Base-by-base conservation (phyloP, 2,888 invertebrate species). In the Xestia rhomboidea region DNA sequence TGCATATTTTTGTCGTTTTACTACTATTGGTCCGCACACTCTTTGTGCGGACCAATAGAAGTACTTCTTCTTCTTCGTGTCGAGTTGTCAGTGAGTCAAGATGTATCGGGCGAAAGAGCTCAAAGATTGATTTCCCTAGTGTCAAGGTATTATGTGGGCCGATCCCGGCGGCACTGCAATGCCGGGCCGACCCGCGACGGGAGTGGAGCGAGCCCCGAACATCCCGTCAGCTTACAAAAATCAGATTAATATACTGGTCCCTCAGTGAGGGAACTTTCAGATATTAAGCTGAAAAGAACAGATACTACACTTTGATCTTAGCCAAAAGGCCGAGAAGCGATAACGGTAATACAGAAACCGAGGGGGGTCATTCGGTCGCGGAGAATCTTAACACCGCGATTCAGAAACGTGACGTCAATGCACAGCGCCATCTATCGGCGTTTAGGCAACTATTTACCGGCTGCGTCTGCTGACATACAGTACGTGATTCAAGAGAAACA, bases 271-370 rank as follows among this genome's bases (percentile, higher is more conserved):
- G 62, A 62, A 34, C 34, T 34, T 34, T 34, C 34, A 34, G 34
- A 34, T 34, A 34, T 34, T 34, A 34, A 34, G 34, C 34, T 34
- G 34, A 34, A 34, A 34, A 34, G 34, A 34, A 34, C 34, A 34
- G 34, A 34, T 34, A 34, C 34, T 34, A 34, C 34, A 34, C 34
- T 34, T 34, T 34, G 34, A 34, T 34, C 34, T 34, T 34, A 34
- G 73, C 73, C 73, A 73, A 73, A 67, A 73, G 73, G 73, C 73
- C 73, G 67, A 73, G 73, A 72, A 72, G 72, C 72, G 72, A 64
- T 64, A 41, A 15, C 64, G 2, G 7, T 1, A 0, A 0, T 41
- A 15, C 1, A 8, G 6, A n/a, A 64, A n/a, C 27, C 21, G 73
- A 54, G 44, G 73, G 27, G 30, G 24, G 73, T 73, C 57, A 34